These are phyloP conservation scores for Donacobius atricapilla DNA, from an alignment of 2,113 vertebrate genomes.

Conservation along the genomic window DNA sequence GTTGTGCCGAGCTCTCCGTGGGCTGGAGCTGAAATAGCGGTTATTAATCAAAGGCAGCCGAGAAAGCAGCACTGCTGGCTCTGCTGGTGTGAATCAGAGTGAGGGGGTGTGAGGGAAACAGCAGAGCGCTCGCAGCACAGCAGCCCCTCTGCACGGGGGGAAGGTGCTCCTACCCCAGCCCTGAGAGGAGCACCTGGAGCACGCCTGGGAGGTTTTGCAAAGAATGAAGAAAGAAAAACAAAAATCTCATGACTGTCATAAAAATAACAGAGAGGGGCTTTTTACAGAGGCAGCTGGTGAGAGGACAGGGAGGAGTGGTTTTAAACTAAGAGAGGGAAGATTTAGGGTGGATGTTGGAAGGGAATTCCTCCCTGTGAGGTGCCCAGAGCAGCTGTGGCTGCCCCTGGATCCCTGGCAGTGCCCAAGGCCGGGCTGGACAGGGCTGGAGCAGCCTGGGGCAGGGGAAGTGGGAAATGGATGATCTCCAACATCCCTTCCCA, in stretches of 20 bases:
- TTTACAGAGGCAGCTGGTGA: background rate
- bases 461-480: background rate
- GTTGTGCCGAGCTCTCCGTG: background rate
- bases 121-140: background rate
- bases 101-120: background rate
- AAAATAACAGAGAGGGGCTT: background rate
- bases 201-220: background rate
- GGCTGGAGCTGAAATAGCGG: background rate
- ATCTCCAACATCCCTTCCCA: background rate
- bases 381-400: background rate
- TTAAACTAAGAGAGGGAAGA: background rate
- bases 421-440: background rate
- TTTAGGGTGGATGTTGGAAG: background rate
- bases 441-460: background rate
- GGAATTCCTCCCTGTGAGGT: background rate
- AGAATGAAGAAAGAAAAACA: background rate
- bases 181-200: background rate
- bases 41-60: background rate
- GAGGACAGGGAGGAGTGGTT: background rate
- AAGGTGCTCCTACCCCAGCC: accelerated
- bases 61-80: background rate
- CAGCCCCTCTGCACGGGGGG: background rate
- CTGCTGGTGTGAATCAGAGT: background rate
- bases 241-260: accelerated
- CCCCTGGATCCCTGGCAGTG: background rate